These are phyloP conservation scores for Platerodrilus igneus DNA, from an alignment of 2,888 invertebrate species.

Conservation along the genomic window DNA sequence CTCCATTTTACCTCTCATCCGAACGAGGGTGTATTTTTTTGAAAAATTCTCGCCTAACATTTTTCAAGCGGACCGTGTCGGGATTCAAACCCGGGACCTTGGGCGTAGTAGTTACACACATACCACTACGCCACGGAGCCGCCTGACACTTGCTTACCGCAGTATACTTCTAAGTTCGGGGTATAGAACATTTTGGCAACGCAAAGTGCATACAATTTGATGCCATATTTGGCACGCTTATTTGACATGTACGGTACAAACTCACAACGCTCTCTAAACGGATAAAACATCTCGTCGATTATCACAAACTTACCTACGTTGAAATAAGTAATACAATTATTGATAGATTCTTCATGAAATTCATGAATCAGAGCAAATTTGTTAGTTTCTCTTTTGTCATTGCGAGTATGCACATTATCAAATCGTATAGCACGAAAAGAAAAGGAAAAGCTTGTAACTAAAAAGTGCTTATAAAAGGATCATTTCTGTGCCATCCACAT, in stretches of 20 bases:
- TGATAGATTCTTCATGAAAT: background rate
- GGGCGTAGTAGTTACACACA: too few species aligned
- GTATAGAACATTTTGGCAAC: constrained; percentile 25
- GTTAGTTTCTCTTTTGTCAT: background rate
- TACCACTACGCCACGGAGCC: too few species aligned
- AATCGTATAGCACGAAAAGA: background rate
- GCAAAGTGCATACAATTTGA: constrained; percentile 18
- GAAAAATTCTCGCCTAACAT: too few species aligned
- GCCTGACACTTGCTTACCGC: constrained; percentile 24
- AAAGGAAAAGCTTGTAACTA: background rate
- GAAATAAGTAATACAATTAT: background rate
- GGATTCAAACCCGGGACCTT: too few species aligned
- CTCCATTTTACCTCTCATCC: too few species aligned
- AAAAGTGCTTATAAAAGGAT: background rate
- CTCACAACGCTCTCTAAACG: too few species aligned
- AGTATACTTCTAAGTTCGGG: constrained; percentile 28
- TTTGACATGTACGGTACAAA: constrained; percentile 25
- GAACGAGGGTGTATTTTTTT: too few species aligned
- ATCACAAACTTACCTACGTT: background rate
- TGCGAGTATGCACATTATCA: background rate
- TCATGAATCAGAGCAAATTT: too few species aligned
- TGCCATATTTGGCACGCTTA: constrained; percentile 19
- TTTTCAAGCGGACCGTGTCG: too few species aligned
- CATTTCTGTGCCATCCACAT: background rate
- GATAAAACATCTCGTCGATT: background rate